phyloP scores from a whole-genome alignment of 1,140 invertebrate species.

The Anoplolepis gracilipes region DNA sequence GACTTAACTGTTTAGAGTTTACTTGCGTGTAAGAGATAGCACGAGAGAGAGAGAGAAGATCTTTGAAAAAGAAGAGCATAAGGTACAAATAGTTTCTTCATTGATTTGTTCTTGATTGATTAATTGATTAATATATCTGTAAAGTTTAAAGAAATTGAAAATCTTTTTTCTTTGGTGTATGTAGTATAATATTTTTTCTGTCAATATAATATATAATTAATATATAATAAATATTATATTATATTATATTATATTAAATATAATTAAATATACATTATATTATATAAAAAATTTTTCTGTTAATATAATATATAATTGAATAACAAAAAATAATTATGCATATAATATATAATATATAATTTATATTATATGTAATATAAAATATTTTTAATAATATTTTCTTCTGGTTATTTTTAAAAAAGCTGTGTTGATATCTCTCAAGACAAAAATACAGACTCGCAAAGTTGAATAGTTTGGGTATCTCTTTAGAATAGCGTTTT shows the following conservation, averaged over 20 bases:
- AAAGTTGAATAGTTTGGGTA: not conserved
- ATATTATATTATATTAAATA: too few relatives aligned
- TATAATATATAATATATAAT: not conserved
- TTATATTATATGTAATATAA: not conserved
- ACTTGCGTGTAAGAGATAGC: conserved; percentile 42
- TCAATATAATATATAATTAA: not conserved
- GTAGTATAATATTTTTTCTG: not conserved
- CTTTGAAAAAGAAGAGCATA: not conserved
- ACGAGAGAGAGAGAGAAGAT: not conserved
- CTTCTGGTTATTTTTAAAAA: too few relatives aligned
- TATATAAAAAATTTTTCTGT: too few relatives aligned
- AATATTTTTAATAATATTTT: not conserved
- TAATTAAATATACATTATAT: too few relatives aligned
- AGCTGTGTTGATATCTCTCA: not conserved
- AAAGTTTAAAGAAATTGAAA: conserved; percentile 8
- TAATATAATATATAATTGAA: not conserved
- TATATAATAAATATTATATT: too few relatives aligned
- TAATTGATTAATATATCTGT: not conserved
- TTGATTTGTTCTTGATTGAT: too few relatives aligned
- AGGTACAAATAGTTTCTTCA: not conserved
- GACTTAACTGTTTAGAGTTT: conserved; percentile 25
- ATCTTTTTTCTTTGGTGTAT: not conserved
- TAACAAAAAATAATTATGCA: too few relatives aligned
- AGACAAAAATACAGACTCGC: not conserved
- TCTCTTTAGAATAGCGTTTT: not conserved